These are phyloP conservation scores for Lepus americanus DNA, from an alignment of 2,113 vertebrate species.

Conservation along the genomic window DNA sequence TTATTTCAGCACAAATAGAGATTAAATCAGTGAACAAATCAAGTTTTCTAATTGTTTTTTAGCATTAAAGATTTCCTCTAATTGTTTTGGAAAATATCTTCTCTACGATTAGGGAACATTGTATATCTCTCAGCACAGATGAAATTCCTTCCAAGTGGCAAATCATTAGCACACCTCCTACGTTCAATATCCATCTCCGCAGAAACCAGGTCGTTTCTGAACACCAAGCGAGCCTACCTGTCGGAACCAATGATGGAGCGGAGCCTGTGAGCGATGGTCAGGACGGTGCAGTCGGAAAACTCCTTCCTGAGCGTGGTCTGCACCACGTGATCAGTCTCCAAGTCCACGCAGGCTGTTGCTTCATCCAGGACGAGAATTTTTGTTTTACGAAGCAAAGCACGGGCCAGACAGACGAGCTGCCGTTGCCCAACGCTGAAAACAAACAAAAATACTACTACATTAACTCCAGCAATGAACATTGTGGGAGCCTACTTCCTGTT, in stretches of 20 bases:
- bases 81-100: slow-evolving; percentile 10
- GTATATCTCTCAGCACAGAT: not conserved
- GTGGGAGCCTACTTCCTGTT: not conserved
- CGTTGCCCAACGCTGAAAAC: slow-evolving; percentile 83
- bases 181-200: not conserved
- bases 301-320: slow-evolving; percentile 83
- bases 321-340: slow-evolving; percentile 83
- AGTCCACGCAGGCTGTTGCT: slow-evolving; percentile 80
- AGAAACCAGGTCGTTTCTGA: not conserved
- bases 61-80: not conserved
- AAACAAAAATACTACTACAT: slow-evolving; percentile 33
- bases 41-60: slow-evolving; percentile 11
- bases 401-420: slow-evolving; percentile 86
- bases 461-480: not conserved
- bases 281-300: slow-evolving; percentile 84
- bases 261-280: slow-evolving; percentile 84
- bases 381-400: slow-evolving; percentile 83
- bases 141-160: not conserved
- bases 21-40: not conserved
- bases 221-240: slow-evolving; percentile 74
- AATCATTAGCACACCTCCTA: not conserved
- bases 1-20: not conserved
- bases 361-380: slow-evolving; percentile 88
- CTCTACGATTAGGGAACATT: not conserved
- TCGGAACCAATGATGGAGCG: slow-evolving; percentile 83